Evolutionary conservation across 1,140 invertebrate genomes (phyloP).

Genomic region (Drosophila erecta): DNA sequence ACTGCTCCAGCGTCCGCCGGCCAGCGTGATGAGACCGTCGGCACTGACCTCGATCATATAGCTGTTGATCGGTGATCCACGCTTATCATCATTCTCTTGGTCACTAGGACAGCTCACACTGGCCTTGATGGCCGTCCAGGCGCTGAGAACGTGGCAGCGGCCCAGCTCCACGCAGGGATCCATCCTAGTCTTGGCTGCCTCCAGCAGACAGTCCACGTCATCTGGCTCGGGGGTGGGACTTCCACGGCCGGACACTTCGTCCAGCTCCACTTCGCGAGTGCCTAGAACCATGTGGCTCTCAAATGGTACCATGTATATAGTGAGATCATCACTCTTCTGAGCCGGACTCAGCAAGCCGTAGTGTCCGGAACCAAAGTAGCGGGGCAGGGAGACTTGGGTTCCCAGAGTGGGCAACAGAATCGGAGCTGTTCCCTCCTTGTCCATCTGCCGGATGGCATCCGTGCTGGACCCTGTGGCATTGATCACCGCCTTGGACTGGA

Average conservation of each 20-base stretch:
- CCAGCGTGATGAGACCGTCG: constrained; percentile 51
- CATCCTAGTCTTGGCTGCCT: constrained; percentile 16
- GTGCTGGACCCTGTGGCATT: constrained; percentile 60
- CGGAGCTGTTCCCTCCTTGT: constrained; percentile 25
- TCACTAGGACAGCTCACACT: constrained; percentile 30
- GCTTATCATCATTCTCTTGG: background rate
- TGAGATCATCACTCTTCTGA: background rate
- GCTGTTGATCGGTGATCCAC: background rate
- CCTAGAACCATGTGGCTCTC: constrained; percentile 47
- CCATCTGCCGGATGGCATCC: constrained; percentile 45
- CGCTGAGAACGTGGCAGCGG: constrained; percentile 48
- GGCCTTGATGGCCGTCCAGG: constrained; percentile 53
- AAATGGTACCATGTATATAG: constrained; percentile 60
- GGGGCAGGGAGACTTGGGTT: constrained; percentile 48
- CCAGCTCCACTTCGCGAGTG: constrained; percentile 2
- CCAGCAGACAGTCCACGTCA: constrained; percentile 32
- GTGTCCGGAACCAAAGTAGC: constrained; percentile 52
- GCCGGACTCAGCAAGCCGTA: constrained; percentile 54
- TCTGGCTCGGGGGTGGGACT: constrained; percentile 9
- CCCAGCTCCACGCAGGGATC: constrained; percentile 35
- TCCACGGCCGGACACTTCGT: background rate
- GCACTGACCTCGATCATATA: constrained; percentile 57
- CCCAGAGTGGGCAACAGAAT: constrained; percentile 40
- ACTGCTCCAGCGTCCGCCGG: constrained; percentile 54
- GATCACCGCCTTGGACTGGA: constrained; percentile 46